A percentile compares a stretch with the other conserved stretches of the same genome.
Conservation (phyloP, 2,797 vertebrate species). For the Sebastes melanostomus region DNA sequence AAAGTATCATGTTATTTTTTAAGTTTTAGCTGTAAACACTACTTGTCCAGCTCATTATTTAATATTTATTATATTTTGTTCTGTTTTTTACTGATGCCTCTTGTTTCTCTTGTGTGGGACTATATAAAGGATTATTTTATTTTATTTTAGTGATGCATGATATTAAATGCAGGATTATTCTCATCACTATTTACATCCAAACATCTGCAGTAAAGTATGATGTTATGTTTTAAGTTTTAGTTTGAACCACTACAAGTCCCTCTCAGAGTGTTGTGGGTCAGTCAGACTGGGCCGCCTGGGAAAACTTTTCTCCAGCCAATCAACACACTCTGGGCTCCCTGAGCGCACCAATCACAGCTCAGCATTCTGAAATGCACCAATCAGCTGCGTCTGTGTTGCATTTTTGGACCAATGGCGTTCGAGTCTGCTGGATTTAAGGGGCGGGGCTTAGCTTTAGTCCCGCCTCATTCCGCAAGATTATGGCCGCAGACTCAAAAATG, state of each 20-base stretch:
- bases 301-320: slow-evolving; percentile 54
- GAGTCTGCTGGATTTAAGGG: slow-evolving; percentile 16
- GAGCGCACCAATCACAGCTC: slow-evolving; percentile 51
- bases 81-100: not conserved
- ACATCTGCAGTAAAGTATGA: not conserved
- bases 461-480: slow-evolving; percentile 82
- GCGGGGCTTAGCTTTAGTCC: slow-evolving; percentile 53
- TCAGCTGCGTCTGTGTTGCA: not conserved
- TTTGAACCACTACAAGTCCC: no score
- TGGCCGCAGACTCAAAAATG: slow-evolving; percentile 77
- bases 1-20: not conserved
- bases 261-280: not conserved
- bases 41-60: no score
- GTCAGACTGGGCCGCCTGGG: not conserved
- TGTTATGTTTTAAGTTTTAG: not conserved
- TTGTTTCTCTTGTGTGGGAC: no score
- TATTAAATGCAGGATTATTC: not conserved
- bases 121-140: no score
- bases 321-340: not conserved
- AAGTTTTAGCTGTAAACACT: not conserved
- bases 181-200: not conserved
- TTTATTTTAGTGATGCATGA: not conserved
- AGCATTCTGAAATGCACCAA: slow-evolving; percentile 35
- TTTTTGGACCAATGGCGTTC: slow-evolving; percentile 49
- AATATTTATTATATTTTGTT: no score